These are phyloP conservation scores for Sinocyclocheilus maitianheensis DNA, from an alignment of 2,113 vertebrate species.

Conservation along the genomic window DNA sequence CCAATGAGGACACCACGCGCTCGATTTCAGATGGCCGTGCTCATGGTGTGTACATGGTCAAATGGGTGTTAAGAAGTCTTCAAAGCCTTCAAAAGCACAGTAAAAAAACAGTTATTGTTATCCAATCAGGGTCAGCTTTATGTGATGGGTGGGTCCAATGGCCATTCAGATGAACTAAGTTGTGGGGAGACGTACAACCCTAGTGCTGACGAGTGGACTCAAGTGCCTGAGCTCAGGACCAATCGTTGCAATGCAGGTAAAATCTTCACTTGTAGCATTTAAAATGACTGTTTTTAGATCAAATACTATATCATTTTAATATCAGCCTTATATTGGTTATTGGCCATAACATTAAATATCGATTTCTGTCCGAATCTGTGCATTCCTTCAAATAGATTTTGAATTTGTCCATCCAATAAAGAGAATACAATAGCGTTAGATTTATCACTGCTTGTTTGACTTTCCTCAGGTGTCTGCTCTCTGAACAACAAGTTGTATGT, in stretches of 20 bases:
- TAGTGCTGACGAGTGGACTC: slow-evolving; percentile 86
- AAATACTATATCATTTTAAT: no score
- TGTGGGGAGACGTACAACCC: slow-evolving; percentile 94
- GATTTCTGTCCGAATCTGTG: background rate
- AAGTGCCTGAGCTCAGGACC: slow-evolving; percentile 91
- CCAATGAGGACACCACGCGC: slow-evolving; percentile 96
- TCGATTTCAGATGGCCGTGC: slow-evolving; percentile 96
- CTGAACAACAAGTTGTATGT: slow-evolving; percentile 92
- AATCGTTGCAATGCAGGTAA: slow-evolving; percentile 97
- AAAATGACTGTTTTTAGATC: no score
- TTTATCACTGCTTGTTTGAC: background rate
- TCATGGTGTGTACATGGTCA: slow-evolving; percentile 81
- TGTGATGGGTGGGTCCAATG: slow-evolving; percentile 95
- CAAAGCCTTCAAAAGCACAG: background rate
- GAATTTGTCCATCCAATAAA: background rate
- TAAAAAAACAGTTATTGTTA: background rate
- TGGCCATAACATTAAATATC: background rate
- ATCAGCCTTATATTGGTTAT: no score
- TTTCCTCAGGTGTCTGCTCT: slow-evolving; percentile 86
- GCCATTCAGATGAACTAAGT: slow-evolving; percentile 96
- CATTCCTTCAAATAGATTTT: background rate
- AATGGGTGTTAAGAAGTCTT: background rate
- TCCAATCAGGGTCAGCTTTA: slow-evolving; percentile 87
- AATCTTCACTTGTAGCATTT: background rate
- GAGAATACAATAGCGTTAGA: no score